Base-by-base conservation (phyloP, 2,888 invertebrate genomes). In the Pseudococcus jackbeardsleyi region DNA sequence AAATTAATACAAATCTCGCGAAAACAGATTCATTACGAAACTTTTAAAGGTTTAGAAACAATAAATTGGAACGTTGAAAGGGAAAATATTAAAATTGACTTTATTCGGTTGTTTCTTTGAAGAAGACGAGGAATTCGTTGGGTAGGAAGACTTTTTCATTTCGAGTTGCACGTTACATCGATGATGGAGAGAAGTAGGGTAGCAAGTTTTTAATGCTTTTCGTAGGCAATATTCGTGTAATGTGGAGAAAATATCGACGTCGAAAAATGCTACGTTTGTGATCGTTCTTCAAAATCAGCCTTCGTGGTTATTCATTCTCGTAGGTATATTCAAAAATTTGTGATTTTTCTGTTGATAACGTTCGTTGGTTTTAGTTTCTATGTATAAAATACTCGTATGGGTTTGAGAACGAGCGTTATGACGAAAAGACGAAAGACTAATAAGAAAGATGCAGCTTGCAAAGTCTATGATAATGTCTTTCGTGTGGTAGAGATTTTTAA, bases 1-100 rank as follows among this genome's bases (percentile, higher is more conserved):
- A 77, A 77, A 77, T 77, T 77, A 77, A 77, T 77, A 77, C 77
- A 77, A 77, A 77, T 77, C 77, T 77, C 33, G 77, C 77, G 39
- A 26, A 77, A 77, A 77, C 77, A 77, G 77, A 77, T 77, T 77
- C 77, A 77, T 77, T 77, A 77, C 33, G 26, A 77, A 77, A 77
- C 77, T 77, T 77, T 77, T 7, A 77, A 39, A 77, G 33, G 39
- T 39, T 7, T 77, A 15, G 77, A 22, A 39, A 77, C 77, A 77
- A 77, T 77, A 77, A 77, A 77, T 77, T 39, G 33, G 12, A 39
- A 77, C 77, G 77, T 33, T 77, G 77, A 77, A 77, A 77, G 77
- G 77, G 77, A 77, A 77, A 77, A 77, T 77, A 77, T 77, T 77
- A 77, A 77, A 77, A 77, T 77, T 77, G 77, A 77, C 77, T 77